Percentiles rank a stretch among this genome's conserved stretches.
Conservation (phyloP, 2,888 invertebrate genomes). For the Eupithecia insigniata region DNA sequence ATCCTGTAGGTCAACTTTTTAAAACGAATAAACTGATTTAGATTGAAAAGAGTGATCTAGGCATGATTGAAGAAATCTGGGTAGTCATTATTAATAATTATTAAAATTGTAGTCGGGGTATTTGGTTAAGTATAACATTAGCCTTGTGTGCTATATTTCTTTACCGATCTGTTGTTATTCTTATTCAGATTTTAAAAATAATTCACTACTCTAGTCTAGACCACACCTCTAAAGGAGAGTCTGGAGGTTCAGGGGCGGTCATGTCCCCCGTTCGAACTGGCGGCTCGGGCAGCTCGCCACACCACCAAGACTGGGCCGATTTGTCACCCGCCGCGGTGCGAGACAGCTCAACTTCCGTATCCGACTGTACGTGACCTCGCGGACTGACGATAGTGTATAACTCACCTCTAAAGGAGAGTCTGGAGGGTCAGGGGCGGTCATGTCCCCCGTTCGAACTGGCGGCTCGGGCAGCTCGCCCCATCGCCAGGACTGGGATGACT, state of each 20-base stretch:
- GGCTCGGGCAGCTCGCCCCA: slow-evolving; percentile 94
- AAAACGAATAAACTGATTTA: no score
- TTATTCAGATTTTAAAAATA: background rate
- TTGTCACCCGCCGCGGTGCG: slow-evolving; percentile 74
- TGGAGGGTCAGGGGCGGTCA: slow-evolving; percentile 52
- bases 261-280: slow-evolving; percentile 63
- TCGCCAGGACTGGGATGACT: slow-evolving; percentile 90
- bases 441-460: slow-evolving; percentile 62
- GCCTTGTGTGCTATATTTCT: no score
- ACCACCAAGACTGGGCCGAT: slow-evolving; percentile 91
- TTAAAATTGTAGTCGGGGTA: no score
- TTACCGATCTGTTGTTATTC: background rate
- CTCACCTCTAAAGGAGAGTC: slow-evolving; percentile 48
- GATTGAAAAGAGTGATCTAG: no score
- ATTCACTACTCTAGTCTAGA: background rate
- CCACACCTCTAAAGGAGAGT: slow-evolving; percentile 47
- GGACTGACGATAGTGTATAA: background rate
- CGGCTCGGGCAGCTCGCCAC: slow-evolving; percentile 93
- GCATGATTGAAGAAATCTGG: no score
- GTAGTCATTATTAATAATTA: no score
- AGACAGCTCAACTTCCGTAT: slow-evolving; percentile 90
- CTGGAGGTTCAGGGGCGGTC: slow-evolving; percentile 52
- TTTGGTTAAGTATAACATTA: no score
- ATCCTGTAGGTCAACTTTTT: background rate
- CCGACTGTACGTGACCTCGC: background rate